Evolutionary conservation across 2,113 vertebrate genomes (phyloP).

Genomic region (Gnathonemus longibarbis): DNA sequence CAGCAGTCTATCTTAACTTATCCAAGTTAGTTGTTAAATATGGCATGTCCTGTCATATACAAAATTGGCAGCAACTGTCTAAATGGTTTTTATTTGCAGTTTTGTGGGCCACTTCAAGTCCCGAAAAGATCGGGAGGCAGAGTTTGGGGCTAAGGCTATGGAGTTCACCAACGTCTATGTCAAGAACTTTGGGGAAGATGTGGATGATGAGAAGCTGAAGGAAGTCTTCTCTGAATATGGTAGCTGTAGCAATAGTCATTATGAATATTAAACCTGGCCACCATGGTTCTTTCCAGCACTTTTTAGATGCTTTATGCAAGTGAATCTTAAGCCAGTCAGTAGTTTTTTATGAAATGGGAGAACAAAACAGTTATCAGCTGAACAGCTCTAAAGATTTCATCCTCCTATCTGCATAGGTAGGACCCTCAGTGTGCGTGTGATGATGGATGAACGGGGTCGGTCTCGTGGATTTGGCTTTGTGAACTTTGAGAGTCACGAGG

Average conservation of each 20-base stretch:
- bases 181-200: slow-evolving; percentile 83
- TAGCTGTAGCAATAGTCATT: slow-evolving; percentile 40
- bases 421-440: slow-evolving; percentile 86
- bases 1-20: not conserved
- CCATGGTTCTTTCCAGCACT: not conserved
- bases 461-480: slow-evolving; percentile 92
- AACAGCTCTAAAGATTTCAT: not conserved
- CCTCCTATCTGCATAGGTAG: slow-evolving; percentile 59
- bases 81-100: slow-evolving; percentile 46
- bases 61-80: not conserved
- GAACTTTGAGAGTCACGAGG: slow-evolving; percentile 85
- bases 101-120: slow-evolving; percentile 96
- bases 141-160: slow-evolving; percentile 71
- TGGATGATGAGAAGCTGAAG: slow-evolving; percentile 71
- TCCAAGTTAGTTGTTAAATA: not conserved
- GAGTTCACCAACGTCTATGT: slow-evolving; percentile 95
- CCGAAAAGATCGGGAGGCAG: slow-evolving; percentile 80
- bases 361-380: not conserved
- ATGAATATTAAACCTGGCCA: no score
- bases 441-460: slow-evolving; percentile 72
- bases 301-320: not conserved
- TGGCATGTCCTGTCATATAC: not conserved
- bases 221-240: slow-evolving; percentile 80
- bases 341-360: not conserved
- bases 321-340: not conserved